Evolutionary conservation across 2,797 vertebrate species (phyloP), one percentile per base, ranked within the genome.

Genomic region (Poliocrania exsul): DNA sequence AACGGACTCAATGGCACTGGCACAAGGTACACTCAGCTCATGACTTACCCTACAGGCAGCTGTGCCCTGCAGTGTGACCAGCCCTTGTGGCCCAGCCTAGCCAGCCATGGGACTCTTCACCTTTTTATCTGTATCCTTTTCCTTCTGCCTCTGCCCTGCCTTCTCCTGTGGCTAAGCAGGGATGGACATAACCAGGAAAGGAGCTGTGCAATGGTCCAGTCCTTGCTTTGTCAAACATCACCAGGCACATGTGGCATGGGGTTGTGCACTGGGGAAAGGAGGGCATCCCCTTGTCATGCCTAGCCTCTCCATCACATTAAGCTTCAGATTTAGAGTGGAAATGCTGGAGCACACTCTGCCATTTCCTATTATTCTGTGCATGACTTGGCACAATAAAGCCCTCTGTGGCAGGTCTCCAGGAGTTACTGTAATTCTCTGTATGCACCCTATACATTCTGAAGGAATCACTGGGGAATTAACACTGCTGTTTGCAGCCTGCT

Each of bases 401-500:
- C 62, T 78, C 20, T 1, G 5, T 75, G 77, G 50, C 5, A 2
- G 49, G 71, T 65, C 62, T 84, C 74, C 62, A 64, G 86, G 85
- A 86, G 47, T 82, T 88, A 37, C 82, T 84, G 75, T 75, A 87
- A 46, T 16, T 44, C 72, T 78, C 50, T 54, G 51, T 49, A n/a
- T 35, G 16, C 66, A 84, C 62, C 33, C 44, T 91, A 46, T 86
- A 42, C 0, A 0, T 88, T 92, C 80, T 81, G 66, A 38, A 91
- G 62, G 31, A 86, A 56, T 69, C 61, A 24, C 72, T 46, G 37
- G 61, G 69, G 81, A 91, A 71, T 91, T 91, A 92, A 72, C 65
- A 31, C 25, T 65, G 85, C 54, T 79, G 70, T 28, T 93, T 84
- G 81, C 85, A 83, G 75, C 81, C 83, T 88, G 84, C 86, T 11